Evolutionary conservation across 2,888 invertebrate species (phyloP), one percentile per base, ranked within the genome.

Genomic region (Noctua fimbriata): DNA sequence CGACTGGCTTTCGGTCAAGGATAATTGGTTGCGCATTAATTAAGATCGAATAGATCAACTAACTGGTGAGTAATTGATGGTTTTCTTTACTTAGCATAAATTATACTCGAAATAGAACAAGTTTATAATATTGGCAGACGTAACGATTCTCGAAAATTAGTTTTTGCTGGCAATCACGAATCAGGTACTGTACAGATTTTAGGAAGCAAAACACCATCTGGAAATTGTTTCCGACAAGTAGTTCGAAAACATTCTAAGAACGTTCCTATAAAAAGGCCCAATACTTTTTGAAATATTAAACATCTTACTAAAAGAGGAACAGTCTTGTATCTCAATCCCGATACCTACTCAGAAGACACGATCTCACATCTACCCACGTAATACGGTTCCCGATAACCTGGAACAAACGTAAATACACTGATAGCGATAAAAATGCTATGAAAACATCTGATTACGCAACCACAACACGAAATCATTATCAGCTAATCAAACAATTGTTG

Each of bases 1-100:
- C 88, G 89, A 88, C 89, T 89, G 86, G 85, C 90, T 91, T 90
- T 92, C 92, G 93, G 92, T 93, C 94, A 94, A 93, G 93, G 94
- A 91, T 92, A 90, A 88, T 85, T 84, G 86, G 76, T 69, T 81
- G 86, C 82, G 81, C 88, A 90, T 89, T 84, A 85, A 90, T 80
- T 85, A 85, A 86, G 73, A 88, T 72, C 80, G 79, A 87, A 69
- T 81, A 70, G 70, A 73, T 73, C 16, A 69, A 73, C 47, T 65
- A 76, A 76, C 65, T 83, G 63, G 66, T 73, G 28, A 76, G 67
- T 65, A 80, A 78, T 81, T 76, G 12, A 76, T 76, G 63, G 65
- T 73, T 73, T 70, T 81, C 47, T 76, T 78, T 69, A 73, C 79
- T 83, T 69, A 65, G 24, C 67, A 81, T 81, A 73, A 75, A 84